Evolutionary conservation across 2,113 vertebrate species (phyloP).

Genomic region (Megaleporinus macrocephalus): DNA sequence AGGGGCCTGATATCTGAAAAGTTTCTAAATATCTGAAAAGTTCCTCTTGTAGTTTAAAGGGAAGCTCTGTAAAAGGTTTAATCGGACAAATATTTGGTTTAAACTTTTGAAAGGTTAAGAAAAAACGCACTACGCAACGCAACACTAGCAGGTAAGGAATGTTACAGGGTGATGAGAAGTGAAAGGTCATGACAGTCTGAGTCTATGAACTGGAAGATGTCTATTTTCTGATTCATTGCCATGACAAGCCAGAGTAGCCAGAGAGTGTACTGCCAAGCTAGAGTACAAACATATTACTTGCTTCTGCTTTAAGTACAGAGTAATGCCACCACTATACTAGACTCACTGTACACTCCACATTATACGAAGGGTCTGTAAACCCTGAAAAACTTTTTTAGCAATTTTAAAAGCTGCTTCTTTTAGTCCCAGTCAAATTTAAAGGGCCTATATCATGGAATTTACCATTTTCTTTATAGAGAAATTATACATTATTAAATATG

Average conservation of each 20-base stretch:
- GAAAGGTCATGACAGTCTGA: slow-evolving; percentile 16
- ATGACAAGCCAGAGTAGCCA: background rate
- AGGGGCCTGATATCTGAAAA: slow-evolving; percentile 16
- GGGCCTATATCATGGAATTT: too few species aligned
- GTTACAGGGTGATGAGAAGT: background rate
- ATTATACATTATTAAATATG: too few species aligned
- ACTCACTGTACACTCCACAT: too few species aligned
- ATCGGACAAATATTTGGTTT: background rate
- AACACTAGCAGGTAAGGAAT: background rate
- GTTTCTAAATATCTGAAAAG: slow-evolving; percentile 11
- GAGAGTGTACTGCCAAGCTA: background rate
- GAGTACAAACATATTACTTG: background rate
- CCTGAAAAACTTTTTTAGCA: too few species aligned
- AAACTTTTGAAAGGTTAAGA: background rate
- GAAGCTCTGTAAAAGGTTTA: background rate
- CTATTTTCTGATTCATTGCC: background rate
- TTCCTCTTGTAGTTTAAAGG: background rate
- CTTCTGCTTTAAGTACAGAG: too few species aligned
- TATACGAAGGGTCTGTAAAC: background rate
- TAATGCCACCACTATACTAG: background rate
- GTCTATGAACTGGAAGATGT: background rate
- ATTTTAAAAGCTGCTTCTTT: too few species aligned
- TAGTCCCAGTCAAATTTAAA: too few species aligned
- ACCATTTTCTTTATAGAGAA: too few species aligned
- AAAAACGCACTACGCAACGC: background rate